Percentiles rank a stretch among this genome's conserved stretches.
phyloP scores from a whole-genome alignment of 2,888 invertebrate species.

The Tricholauxania praeusta region DNA sequence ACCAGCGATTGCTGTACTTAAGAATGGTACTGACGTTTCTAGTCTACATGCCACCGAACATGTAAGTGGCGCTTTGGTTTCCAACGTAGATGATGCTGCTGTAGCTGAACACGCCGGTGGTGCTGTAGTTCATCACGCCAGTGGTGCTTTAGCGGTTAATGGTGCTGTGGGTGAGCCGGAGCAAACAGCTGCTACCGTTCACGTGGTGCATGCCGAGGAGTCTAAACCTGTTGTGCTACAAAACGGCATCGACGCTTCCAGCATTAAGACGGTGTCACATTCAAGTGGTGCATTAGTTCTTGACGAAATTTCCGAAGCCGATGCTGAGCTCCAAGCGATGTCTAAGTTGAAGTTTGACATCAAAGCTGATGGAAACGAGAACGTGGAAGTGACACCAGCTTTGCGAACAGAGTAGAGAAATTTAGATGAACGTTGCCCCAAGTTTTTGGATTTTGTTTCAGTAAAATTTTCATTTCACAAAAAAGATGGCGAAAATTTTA shows the following conservation, averaged over 20 bases:
- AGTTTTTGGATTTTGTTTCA: neutral
- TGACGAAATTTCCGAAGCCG: neutral
- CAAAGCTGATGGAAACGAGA: conserved; percentile 54
- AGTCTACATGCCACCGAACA: neutral
- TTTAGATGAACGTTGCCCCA: neutral
- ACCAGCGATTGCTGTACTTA: conserved; percentile 17
- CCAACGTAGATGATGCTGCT: neutral
- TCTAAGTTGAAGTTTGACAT: conserved; percentile 65
- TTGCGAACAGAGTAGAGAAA: conserved; percentile 50
- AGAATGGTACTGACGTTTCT: neutral
- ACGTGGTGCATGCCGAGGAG: neutral
- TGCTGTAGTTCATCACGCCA: neutral
- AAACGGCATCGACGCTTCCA: neutral
- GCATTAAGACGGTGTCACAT: neutral
- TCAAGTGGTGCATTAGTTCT: conserved; percentile 5
- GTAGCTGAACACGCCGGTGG: neutral
- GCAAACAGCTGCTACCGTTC: neutral
- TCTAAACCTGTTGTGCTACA: neutral
- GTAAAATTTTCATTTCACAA: conserved; percentile 40
- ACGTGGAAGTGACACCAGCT: conserved; percentile 60
- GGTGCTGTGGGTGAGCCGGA: neutral
- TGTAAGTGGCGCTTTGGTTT: conserved; percentile 3
- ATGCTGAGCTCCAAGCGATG: conserved; percentile 56
- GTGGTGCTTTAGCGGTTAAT: neutral
- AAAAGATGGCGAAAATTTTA: conserved; percentile 14